A percentile compares a stretch with the other conserved stretches of the same genome.
Conservation (phyloP, 1,140 invertebrate genomes). For the Drosophila chauvacae region DNA sequence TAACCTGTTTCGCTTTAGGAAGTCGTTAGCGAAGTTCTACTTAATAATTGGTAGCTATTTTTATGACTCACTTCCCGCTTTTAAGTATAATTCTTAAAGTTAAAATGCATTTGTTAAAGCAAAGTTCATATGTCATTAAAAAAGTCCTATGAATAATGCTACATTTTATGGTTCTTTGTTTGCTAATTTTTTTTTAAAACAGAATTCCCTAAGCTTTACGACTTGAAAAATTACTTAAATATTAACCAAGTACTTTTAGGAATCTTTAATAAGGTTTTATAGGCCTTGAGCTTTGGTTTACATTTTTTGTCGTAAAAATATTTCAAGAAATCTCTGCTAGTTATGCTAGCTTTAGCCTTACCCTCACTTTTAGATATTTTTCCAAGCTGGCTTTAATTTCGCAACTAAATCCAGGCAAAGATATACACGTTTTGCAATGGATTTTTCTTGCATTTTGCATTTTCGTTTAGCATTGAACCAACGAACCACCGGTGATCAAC, state of each 20-base stretch:
- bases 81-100: background rate
- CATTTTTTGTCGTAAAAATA: background rate
- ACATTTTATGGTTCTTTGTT: background rate
- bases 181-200: background rate
- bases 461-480: slow-evolving; percentile 47
- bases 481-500: slow-evolving; percentile 24
- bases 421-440: slow-evolving; percentile 6
- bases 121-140: background rate
- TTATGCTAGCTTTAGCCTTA: background rate
- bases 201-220: background rate
- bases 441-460: slow-evolving; percentile 33
- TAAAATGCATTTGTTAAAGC: background rate
- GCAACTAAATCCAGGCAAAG: slow-evolving; percentile 11
- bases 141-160: background rate
- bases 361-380: background rate
- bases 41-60: background rate
- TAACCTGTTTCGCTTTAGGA: slow-evolving; percentile 9
- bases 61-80: slow-evolving; percentile 5
- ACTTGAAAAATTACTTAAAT: no score
- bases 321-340: background rate
- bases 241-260: background rate
- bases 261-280: background rate
- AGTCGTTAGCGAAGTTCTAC: slow-evolving; percentile 2
- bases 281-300: background rate
- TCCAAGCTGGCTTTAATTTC: slow-evolving; percentile 2